A percentile compares a stretch with the other conserved stretches of the same genome.
Conservation (phyloP, 2,888 invertebrate species). For the Tenthredo livida region DNA sequence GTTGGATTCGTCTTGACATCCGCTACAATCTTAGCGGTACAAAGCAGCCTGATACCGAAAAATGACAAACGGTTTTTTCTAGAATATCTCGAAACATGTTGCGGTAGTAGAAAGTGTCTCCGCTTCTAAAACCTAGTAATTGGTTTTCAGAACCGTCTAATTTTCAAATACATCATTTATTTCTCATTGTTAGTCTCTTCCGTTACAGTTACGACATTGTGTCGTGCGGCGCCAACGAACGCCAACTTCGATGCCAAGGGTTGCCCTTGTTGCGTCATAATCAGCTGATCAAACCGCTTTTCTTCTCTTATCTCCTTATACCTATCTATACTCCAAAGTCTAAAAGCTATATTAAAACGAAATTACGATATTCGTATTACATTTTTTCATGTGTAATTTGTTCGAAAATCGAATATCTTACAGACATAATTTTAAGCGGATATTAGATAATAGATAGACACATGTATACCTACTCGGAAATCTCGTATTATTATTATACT, state of each 20-base stretch:
- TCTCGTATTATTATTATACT: neutral
- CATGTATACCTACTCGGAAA: neutral
- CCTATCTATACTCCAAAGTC: neutral
- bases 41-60: neutral
- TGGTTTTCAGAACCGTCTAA: neutral
- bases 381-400: neutral
- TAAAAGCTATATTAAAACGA: neutral
- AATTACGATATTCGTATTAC: neutral
- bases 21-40: neutral
- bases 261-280: neutral
- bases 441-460: no score
- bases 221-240: neutral
- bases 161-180: neutral
- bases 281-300: constrained; percentile 7
- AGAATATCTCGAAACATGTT: neutral
- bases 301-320: neutral
- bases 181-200: neutral
- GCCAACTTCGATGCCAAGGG: neutral
- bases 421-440: neutral
- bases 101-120: neutral
- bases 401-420: neutral
- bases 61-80: neutral
- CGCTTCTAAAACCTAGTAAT: neutral
- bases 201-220: neutral
- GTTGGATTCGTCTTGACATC: neutral